Conservation (phyloP, 2,113 vertebrate genomes). For the Pyxicephalus adspersus region DNA sequence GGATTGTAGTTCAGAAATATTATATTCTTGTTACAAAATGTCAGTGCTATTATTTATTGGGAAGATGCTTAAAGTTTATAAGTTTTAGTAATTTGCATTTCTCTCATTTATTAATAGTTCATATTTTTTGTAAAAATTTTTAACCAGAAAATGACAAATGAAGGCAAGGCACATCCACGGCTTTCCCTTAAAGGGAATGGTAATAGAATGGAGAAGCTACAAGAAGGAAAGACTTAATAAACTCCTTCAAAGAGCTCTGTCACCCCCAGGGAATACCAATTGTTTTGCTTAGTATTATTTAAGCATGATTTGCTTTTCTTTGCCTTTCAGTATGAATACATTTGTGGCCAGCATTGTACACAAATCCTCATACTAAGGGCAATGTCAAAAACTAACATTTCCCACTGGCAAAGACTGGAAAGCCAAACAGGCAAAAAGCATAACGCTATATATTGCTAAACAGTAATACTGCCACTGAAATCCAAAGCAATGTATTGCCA, state of each 20-base stretch:
- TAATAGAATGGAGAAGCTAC: constrained; percentile 21
- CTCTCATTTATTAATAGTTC: no score
- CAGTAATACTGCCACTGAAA: no score
- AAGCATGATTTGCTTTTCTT: constrained; percentile 17
- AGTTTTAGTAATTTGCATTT: no score
- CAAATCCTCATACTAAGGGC: not conserved
- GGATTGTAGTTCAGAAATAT: no score
- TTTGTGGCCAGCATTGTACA: constrained; percentile 1
- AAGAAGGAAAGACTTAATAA: constrained; percentile 32
- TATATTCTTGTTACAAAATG: no score
- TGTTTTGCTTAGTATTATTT: constrained; percentile 29
- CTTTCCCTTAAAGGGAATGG: not conserved
- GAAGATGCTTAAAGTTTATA: no score
- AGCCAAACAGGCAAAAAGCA: not conserved
- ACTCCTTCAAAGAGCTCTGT: constrained; percentile 15
- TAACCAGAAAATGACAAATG: no score
- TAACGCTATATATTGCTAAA: no score
- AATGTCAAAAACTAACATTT: constrained; percentile 3
- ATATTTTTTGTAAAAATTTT: no score
- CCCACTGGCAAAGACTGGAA: not conserved
- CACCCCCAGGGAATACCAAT: constrained; percentile 25
- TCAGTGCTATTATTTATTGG: no score
- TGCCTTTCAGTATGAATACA: not conserved
- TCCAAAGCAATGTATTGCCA: no score
- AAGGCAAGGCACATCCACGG: no score